phyloP scores from a whole-genome alignment of 1,140 invertebrate species.

The Drosophila truncata region DNA sequence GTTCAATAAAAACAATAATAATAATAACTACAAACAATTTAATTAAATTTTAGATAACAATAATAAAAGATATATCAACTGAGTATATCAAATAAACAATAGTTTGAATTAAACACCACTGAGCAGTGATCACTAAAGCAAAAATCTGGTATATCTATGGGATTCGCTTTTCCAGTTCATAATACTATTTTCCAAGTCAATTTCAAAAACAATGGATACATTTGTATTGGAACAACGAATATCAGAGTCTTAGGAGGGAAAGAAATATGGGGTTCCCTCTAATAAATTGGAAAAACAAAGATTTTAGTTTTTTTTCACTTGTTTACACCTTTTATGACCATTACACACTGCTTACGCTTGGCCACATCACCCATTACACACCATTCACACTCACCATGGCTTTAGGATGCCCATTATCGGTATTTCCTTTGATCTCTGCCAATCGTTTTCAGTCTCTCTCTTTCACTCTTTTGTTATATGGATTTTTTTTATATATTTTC shows the following conservation, averaged over 20 bases:
- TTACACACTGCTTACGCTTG: not conserved
- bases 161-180: not conserved
- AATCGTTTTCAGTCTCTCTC: not conserved
- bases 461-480: constrained; percentile 5
- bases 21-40: not conserved
- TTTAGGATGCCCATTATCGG: constrained; percentile 73
- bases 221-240: constrained; percentile 16
- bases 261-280: not conserved
- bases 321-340: constrained; percentile 1
- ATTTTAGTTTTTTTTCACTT: not conserved
- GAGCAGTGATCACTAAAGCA: not conserved
- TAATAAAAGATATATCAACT: no score
- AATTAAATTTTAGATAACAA: no score
- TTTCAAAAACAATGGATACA: constrained; percentile 9
- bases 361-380: constrained; percentile 1
- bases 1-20: no score
- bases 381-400: constrained; percentile 69
- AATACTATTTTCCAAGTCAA: not conserved
- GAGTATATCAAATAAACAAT: no score
- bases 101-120: not conserved
- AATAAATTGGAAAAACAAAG: not conserved
- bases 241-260: not conserved
- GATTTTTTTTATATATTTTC: constrained; percentile 14
- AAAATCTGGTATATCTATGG: not conserved
- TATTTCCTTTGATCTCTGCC: constrained; percentile 31